A percentile compares a stretch with the other conserved stretches of the same genome.
These are phyloP conservation scores for Scleropages formosus DNA, from an alignment of 2,797 vertebrate genomes.

Conservation along the genomic window DNA sequence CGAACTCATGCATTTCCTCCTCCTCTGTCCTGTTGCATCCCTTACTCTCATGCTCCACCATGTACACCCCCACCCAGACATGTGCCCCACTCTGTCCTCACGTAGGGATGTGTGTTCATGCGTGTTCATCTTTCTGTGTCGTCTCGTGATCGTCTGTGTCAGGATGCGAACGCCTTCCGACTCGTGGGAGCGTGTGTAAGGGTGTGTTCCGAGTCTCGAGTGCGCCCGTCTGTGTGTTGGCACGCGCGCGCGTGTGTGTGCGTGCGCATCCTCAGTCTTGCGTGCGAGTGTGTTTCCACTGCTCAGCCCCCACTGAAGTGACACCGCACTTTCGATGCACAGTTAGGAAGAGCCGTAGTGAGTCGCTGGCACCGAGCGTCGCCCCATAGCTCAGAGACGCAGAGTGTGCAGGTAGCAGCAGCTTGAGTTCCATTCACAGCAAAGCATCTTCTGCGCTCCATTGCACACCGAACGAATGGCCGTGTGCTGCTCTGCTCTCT, in stretches of 20 bases:
- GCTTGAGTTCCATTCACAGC: constrained; percentile 46
- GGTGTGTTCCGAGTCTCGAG: background rate
- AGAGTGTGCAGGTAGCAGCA: constrained; percentile 58
- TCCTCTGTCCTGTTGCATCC: background rate
- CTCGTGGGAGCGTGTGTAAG: constrained; percentile 38
- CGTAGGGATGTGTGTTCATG: background rate
- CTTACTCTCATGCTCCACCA: background rate
- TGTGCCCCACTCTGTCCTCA: too few relatives aligned
- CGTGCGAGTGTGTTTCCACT: constrained; percentile 37
- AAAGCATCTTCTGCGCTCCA: constrained; percentile 5
- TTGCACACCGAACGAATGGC: constrained; percentile 2
- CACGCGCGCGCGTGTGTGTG: constrained; percentile 40
- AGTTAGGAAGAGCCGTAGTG: constrained; percentile 33
- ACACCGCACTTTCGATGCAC: constrained; percentile 42
- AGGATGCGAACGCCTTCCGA: constrained; percentile 9
- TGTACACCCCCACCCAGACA: too few relatives aligned
- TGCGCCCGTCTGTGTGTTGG: constrained; percentile 1
- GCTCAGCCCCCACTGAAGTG: constrained; percentile 34
- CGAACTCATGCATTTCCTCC: background rate
- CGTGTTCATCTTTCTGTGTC: background rate
- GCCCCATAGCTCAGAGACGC: constrained; percentile 59
- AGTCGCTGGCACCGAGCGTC: constrained; percentile 61
- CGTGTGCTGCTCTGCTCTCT: constrained; percentile 47
- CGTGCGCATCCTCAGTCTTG: background rate
- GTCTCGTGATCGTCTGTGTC: background rate